Conservation (phyloP, 2,113 vertebrate genomes). For the Cnemophilus loriae region DNA sequence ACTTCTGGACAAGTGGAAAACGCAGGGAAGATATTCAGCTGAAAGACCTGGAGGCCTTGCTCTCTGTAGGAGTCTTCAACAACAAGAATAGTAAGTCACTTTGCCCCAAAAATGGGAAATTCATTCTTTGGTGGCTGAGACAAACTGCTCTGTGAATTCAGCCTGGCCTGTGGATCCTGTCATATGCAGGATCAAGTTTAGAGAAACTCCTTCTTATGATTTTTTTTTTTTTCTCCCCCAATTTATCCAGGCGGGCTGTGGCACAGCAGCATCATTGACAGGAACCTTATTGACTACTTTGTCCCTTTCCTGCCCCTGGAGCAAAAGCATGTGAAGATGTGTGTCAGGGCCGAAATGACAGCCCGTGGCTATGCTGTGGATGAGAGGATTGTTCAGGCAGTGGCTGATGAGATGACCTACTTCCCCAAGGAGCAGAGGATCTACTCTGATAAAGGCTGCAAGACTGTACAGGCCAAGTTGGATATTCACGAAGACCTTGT, state of each 20-base stretch:
- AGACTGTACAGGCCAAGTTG: conserved; percentile 84
- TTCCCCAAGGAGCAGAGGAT: conserved; percentile 84
- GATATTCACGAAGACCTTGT: conserved; percentile 72
- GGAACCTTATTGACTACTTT: conserved; percentile 91
- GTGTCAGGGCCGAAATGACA: conserved; percentile 79
- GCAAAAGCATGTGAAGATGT: conserved; percentile 85
- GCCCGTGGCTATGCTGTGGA: conserved; percentile 38
- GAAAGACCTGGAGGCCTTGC: conserved; percentile 77
- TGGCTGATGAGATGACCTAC: conserved; percentile 83
- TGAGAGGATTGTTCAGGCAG: conserved; percentile 56
- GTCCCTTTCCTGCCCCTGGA: conserved; percentile 95
- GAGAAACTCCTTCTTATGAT: not conserved
- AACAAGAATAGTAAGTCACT: conserved; percentile 87
- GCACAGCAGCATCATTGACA: conserved; percentile 88
- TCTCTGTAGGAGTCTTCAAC: conserved; percentile 87
- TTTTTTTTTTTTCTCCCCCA: not conserved
- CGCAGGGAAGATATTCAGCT: conserved; percentile 84
- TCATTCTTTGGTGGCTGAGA: not conserved
- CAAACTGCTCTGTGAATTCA: not conserved
- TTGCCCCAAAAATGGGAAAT: not conserved
- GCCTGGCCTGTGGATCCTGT: not conserved
- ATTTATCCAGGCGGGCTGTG: conserved; percentile 84
- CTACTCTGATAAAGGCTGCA: conserved; percentile 92
- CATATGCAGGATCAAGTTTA: not conserved
- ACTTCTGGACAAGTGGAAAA: conserved; percentile 83